These are phyloP conservation scores for Arbacia lixula DNA, from an alignment of 53 echinoderm and acorn worm species.

Conservation along the genomic window DNA sequence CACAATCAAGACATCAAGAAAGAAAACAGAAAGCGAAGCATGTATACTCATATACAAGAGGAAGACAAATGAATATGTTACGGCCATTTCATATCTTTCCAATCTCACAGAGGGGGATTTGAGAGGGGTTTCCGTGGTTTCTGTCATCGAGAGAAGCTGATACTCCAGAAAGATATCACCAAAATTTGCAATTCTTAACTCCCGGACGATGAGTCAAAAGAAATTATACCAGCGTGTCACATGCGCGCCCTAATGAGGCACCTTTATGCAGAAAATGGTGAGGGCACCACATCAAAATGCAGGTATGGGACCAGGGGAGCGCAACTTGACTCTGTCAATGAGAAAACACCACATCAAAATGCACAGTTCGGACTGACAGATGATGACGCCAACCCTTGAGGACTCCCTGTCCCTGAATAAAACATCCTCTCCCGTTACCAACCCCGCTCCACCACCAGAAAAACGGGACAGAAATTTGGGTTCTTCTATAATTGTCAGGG, in stretches of 20 bases:
- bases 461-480: not conserved
- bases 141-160: not conserved
- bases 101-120: too few relatives aligned
- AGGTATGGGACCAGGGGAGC: constrained; percentile 19
- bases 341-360: constrained; percentile 35
- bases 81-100: too few relatives aligned
- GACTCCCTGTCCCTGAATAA: constrained; percentile 1
- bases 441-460: not conserved
- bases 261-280: not conserved
- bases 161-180: not conserved
- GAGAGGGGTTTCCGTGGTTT: too few relatives aligned
- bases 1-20: too few relatives aligned
- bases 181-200: constrained; percentile 21
- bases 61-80: too few relatives aligned
- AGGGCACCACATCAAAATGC: constrained; percentile 15
- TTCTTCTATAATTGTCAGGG: constrained; percentile 20
- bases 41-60: too few relatives aligned
- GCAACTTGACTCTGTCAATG: constrained; percentile 2
- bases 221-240: constrained; percentile 22
- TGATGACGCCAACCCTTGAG: constrained; percentile 12
- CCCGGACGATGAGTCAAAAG: constrained; percentile 10
- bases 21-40: too few relatives aligned
- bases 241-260: not conserved
- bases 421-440: constrained; percentile 17
- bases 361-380: constrained; percentile 10